Conservation (phyloP, 2,113 vertebrate species). For the Grammomys dolichurus region DNA sequence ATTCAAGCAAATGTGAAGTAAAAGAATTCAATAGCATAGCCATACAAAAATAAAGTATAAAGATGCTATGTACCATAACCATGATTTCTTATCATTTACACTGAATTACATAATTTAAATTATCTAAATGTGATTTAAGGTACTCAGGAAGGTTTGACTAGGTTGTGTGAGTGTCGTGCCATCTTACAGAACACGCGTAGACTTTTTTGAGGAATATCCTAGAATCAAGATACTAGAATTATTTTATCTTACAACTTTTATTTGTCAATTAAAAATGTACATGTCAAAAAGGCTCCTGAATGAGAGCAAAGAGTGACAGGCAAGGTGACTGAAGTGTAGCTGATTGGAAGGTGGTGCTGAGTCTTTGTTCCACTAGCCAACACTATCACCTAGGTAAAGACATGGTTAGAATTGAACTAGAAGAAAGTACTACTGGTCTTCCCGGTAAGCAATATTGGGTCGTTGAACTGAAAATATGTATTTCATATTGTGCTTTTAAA, state of each 20-base stretch:
- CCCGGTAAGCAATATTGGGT: not conserved
- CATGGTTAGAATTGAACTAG: not conserved
- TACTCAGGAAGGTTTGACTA: not conserved
- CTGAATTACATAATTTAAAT: not conserved
- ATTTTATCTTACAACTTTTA: not conserved
- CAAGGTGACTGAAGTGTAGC: not conserved
- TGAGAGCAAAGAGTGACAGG: not conserved
- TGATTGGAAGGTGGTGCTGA: accelerated
- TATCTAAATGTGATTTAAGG: not conserved
- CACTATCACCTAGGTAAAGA: too few species aligned
- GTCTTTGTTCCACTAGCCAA: accelerated
- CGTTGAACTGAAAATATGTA: not conserved
- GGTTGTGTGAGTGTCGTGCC: not conserved
- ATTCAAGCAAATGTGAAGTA: not conserved
- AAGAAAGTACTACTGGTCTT: not conserved
- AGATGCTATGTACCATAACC: not conserved
- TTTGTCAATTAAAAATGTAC: not conserved
- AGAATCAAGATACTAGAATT: not conserved
- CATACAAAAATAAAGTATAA: not conserved
- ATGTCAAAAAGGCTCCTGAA: not conserved
- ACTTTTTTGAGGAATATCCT: not conserved
- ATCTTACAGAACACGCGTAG: not conserved
- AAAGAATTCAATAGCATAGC: not conserved
- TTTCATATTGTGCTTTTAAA: not conserved
- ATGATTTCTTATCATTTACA: not conserved